These are phyloP conservation scores for Aethes cnicana DNA, from an alignment of 2,888 invertebrate species.

Conservation along the genomic window DNA sequence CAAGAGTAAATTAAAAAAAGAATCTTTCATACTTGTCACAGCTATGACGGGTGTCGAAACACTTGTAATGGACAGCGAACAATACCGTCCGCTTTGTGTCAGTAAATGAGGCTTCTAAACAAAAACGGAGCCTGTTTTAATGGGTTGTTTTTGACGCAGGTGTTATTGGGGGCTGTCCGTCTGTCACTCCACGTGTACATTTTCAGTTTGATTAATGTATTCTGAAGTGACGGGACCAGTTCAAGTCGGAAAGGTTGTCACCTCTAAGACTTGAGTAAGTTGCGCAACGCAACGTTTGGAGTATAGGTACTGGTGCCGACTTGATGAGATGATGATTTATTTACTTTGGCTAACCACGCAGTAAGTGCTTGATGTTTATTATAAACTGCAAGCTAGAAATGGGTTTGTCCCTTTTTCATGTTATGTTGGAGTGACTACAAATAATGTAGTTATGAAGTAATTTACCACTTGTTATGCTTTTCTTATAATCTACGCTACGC, in stretches of 20 bases:
- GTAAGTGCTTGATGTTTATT: constrained; percentile 16
- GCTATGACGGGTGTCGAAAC: constrained; percentile 74
- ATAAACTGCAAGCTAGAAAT: constrained; percentile 7
- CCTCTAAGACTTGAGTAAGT: constrained; percentile 42
- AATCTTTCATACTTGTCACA: constrained; percentile 64
- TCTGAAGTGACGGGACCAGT: constrained; percentile 50
- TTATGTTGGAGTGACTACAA: constrained; percentile 1
- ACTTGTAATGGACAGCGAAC: constrained; percentile 62
- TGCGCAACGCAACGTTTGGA: constrained; percentile 42
- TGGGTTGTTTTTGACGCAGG: constrained; percentile 65
- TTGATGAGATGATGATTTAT: constrained; percentile 29
- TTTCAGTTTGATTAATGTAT: constrained; percentile 64
- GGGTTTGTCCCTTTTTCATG: constrained; percentile 5
- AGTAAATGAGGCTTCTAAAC: constrained; percentile 58
- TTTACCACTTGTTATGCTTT: not conserved
- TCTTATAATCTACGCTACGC: not conserved
- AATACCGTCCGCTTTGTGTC: constrained; percentile 60
- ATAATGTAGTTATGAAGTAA: constrained; percentile 3
- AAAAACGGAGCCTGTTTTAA: constrained; percentile 68
- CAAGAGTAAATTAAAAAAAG: constrained; percentile 49
- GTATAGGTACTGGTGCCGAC: constrained; percentile 26
- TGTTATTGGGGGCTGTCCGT: constrained; percentile 62
- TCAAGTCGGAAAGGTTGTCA: constrained; percentile 42
- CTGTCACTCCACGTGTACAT: constrained; percentile 50
- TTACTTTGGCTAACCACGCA: constrained; percentile 22